Evolutionary conservation across 2,888 invertebrate species (phyloP).

Genomic region (Deilephila elpenor): DNA sequence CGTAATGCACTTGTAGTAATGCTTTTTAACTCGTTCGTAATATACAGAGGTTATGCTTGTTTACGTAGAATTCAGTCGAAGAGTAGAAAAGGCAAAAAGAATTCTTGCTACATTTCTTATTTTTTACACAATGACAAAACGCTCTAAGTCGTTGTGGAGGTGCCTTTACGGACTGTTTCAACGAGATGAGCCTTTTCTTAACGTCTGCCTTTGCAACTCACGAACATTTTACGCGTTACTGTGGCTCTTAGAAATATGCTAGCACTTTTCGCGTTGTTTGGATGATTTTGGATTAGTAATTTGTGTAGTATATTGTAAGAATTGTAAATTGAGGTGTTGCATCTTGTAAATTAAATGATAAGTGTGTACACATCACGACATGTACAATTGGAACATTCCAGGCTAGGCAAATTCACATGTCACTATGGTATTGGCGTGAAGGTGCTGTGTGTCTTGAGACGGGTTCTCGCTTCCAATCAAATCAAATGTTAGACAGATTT

Average conservation of each 20-base stretch:
- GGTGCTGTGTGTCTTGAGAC: conserved; percentile 77
- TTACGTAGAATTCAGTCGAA: conserved; percentile 23
- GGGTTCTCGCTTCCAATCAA: conserved; percentile 66
- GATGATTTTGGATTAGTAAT: conserved; percentile 42
- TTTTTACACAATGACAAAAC: conserved; percentile 42
- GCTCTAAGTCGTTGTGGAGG: conserved; percentile 40
- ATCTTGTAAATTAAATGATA: conserved; percentile 14
- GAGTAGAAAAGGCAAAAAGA: conserved; percentile 34
- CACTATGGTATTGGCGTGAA: conserved; percentile 59
- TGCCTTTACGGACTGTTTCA: conserved; percentile 47
- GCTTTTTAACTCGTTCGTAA: conserved; percentile 26
- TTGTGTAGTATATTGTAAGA: conserved; percentile 27
- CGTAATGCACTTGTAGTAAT: conserved; percentile 13
- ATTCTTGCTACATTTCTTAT: conserved; percentile 33
- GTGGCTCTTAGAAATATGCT: conserved; percentile 46
- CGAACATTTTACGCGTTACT: conserved; percentile 50
- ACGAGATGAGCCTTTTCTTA: conserved; percentile 50
- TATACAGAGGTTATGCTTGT: conserved; percentile 12
- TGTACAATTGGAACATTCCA: neutral
- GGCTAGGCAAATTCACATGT: neutral
- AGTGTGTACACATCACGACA: neutral
- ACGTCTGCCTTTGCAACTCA: conserved; percentile 51
- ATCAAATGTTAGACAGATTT: conserved; percentile 61
- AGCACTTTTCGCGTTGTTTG: conserved; percentile 43
- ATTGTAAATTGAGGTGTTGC: conserved; percentile 2